phyloP scores from a whole-genome alignment of 2,113 vertebrate species.

The Oryctolagus cuniculus region mOryCun1.1 NC_091432.1:73493501-73494000 shows the following conservation, averaged over 20 bases:
- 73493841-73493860: conserved; percentile 86
- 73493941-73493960: conserved; percentile 81
- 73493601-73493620: conserved; percentile 85
- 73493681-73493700: conserved; percentile 86
- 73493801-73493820: conserved; percentile 89
- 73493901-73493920: conserved; percentile 71
- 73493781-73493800: conserved; percentile 90
- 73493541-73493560: conserved; percentile 82
- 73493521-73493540: conserved; percentile 78
- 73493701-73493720: conserved; percentile 91
- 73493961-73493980: conserved; percentile 84
- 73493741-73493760: conserved; percentile 89
- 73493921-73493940: conserved; percentile 77
- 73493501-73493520: conserved; percentile 78
- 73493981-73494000: conserved; percentile 76
- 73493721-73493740: conserved; percentile 89
- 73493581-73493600: conserved; percentile 71
- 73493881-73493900: conserved; percentile 84
- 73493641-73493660: conserved; percentile 88
- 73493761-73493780: conserved; percentile 87
- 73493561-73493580: conserved; percentile 84
- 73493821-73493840: conserved; percentile 85
- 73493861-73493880: conserved; percentile 84
- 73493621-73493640: conserved; percentile 87
- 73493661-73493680: conserved; percentile 89